These are phyloP conservation scores for Steatornis caripensis DNA, from an alignment of 2,113 vertebrate species.

Conservation along the genomic window DNA sequence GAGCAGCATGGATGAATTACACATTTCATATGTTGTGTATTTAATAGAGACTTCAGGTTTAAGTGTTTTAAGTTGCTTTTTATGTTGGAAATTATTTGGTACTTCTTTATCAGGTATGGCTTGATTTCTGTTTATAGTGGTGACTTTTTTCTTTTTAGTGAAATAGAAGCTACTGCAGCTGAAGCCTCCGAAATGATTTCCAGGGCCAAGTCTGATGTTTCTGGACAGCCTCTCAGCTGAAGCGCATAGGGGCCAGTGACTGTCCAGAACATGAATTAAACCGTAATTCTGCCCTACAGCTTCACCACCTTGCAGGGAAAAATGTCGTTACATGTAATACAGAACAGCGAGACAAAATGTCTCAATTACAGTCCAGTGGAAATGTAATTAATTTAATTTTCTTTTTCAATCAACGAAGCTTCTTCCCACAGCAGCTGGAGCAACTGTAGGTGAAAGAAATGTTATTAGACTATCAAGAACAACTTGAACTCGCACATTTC, in stretches of 20 bases:
- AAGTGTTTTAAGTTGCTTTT: neutral
- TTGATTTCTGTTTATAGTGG: neutral
- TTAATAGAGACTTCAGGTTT: neutral
- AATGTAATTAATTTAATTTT: slow-evolving; percentile 1
- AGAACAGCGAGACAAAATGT: neutral
- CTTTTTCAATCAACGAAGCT: neutral
- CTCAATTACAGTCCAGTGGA: neutral
- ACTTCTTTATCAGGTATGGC: neutral
- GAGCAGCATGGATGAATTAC: neutral
- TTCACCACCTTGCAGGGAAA: neutral
- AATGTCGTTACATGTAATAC: neutral
- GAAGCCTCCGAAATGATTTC: neutral
- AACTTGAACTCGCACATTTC: neutral
- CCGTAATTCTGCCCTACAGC: neutral
- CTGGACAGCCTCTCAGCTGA: neutral
- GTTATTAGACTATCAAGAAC: neutral
- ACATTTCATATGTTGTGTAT: neutral
- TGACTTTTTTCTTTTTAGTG: neutral
- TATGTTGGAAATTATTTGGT: neutral
- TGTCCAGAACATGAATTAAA: neutral
- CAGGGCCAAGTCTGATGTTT: neutral
- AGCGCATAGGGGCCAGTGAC: neutral
- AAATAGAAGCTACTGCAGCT: neutral
- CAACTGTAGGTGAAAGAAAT: neutral
- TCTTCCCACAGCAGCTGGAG: neutral